Evolutionary conservation across 2,888 invertebrate genomes (phyloP).

Genomic region (Ommatoiulus sabulosus): DNA sequence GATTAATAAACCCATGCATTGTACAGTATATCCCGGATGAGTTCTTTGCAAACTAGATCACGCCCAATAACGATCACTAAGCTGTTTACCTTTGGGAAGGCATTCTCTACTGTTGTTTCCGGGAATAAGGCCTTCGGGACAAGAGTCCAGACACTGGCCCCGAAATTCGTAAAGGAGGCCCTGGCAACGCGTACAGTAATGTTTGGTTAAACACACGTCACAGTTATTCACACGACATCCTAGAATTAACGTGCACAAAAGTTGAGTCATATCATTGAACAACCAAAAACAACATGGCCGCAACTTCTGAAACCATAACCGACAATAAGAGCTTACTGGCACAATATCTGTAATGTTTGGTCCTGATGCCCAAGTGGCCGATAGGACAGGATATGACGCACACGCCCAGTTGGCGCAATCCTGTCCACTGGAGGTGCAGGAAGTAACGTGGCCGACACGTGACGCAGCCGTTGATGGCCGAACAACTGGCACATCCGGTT

Average conservation of each 20-base stretch:
- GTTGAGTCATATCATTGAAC: background rate
- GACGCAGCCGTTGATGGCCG: conserved; percentile 56
- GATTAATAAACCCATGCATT: too few relatives aligned
- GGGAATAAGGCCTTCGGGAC: conserved; percentile 53
- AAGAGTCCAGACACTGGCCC: conserved; percentile 54
- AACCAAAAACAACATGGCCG: background rate
- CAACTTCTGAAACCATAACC: background rate
- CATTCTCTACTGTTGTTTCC: conserved; percentile 53
- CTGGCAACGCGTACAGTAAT: conserved; percentile 56
- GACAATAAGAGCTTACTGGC: conserved; percentile 52
- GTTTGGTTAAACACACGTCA: conserved; percentile 57
- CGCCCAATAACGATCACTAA: conserved; percentile 15
- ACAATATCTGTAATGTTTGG: conserved; percentile 53
- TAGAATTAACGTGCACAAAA: conserved; percentile 49
- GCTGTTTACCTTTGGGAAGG: conserved; percentile 57
- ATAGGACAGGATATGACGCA: conserved; percentile 57
- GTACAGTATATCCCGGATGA: background rate
- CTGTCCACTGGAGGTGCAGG: conserved; percentile 54
- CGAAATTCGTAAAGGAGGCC: conserved; percentile 53
- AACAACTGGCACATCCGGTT: conserved; percentile 57
- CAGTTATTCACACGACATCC: conserved; percentile 57
- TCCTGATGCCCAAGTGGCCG: conserved; percentile 53
- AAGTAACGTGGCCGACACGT: conserved; percentile 54
- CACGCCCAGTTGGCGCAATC: conserved; percentile 53
- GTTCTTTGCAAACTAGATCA: background rate